Evolutionary conservation across 2,113 vertebrate genomes (phyloP), one percentile per base, ranked within the genome.

Genomic region (Spilogale gracilis): DNA sequence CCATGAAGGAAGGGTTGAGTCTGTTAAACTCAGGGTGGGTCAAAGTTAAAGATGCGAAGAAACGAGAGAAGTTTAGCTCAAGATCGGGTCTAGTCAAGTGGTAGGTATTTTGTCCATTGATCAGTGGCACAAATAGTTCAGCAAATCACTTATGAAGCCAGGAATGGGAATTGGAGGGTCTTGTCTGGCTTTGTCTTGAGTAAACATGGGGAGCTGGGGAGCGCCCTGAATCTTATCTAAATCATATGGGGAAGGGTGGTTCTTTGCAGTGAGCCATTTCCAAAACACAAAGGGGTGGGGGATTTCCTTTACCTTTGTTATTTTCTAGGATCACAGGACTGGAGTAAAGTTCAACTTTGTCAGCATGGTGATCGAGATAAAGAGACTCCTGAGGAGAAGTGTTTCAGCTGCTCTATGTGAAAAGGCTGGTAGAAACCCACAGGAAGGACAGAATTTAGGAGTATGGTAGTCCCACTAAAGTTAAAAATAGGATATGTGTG

Each of bases 221-320:
- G 14, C 27, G 20, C n/a, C 17, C 25, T 81, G 21, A 54, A 56
- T 91, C 82, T 89, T 89, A 97, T 87, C 67, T 71, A 78, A 67
- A 50, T 76, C n/a, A 17, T 60, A 23, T 48, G 7, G 43, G 18
- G 30, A 96, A 97, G 65, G 23, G 32, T 82, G 89, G 43, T 54
- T 89, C 86, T 69, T 89, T 86, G 63, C 67, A 2, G 25, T 38
- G 56, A 89, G n/a, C 27, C 82, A 30, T 95, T 95, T 81, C 60
- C 38, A 45, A 30, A 89, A 71, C 63, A 85, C 67, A 80, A 87
- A 96, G 45, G 17, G 43, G 54, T 32, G 17, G 54, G 5, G 65
- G 20, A 67, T 91, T 84, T 93, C 61, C 91, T 96, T 85, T 54
- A 94, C 1, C 11, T 87, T 80, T 52, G 50, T 91, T 88, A 32